Conservation (phyloP, 2,113 vertebrate genomes). For the Amphiprion percula region DNA sequence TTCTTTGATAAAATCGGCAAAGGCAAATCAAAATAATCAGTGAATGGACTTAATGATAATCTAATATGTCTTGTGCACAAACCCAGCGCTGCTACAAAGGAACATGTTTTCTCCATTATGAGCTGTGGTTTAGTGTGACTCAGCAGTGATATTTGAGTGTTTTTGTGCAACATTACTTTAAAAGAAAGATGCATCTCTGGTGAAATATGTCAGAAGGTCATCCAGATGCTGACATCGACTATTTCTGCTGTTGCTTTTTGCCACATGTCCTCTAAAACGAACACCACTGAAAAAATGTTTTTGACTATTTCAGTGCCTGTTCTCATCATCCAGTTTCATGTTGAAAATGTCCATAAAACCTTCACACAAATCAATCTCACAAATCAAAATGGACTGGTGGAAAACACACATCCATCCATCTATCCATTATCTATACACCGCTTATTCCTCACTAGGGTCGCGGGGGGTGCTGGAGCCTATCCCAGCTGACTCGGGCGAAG, state of each 20-base stretch:
- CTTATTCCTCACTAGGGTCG: no score
- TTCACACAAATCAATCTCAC: not conserved
- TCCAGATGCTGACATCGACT: conserved; percentile 10
- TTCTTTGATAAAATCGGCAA: conserved; percentile 19
- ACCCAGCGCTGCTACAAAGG: conserved; percentile 8
- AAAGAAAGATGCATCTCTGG: conserved; percentile 2
- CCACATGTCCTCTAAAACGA: not conserved
- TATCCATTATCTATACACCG: no score
- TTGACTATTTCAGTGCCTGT: not conserved
- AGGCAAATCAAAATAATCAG: not conserved
- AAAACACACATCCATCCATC: not conserved
- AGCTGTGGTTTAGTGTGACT: conserved; percentile 41
- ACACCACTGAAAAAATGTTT: no score
- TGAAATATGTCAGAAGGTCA: not conserved
- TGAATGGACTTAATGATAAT: conserved; percentile 18
- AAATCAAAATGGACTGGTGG: not conserved
- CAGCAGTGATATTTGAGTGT: conserved; percentile 32
- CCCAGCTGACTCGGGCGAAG: no score
- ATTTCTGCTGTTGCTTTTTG: not conserved
- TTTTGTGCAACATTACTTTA: conserved; percentile 8
- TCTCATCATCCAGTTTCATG: not conserved
- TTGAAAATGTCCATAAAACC: not conserved
- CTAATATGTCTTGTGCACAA: conserved; percentile 17
- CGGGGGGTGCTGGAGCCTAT: no score
- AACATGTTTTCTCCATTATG: conserved; percentile 28